Base-by-base conservation (phyloP, 2,797 vertebrate genomes). In the Acipenser oxyrinchus region DNA sequence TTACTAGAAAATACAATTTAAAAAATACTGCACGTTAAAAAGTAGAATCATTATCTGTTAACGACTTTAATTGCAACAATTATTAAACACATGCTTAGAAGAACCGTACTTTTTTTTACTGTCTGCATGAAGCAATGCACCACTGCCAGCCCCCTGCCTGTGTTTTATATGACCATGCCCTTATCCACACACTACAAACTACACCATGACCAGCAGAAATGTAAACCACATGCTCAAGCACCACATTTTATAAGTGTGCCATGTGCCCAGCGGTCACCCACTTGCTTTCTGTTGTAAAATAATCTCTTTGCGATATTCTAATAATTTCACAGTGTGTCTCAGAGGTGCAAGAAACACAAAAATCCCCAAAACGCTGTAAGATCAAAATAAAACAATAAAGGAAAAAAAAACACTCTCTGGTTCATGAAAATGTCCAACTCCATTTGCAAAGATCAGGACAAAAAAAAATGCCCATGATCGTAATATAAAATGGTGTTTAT, bases 391-490 rank as follows among this genome's bases (percentile, higher is more conserved):
- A 70, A 66, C 51, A 62, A 8, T 48, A 37, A 66, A 18, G 10
- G n/a, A 48, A 55, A 66, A 66, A 58, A 18, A 18, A 18, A 18
- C 65, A 58, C 48, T 66, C 12, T 60, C 49, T 66, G 48, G 49
- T 48, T 11, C 52, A 58, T 51, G 65, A 60, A 13, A 60, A 65
- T 55, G 63, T 66, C 65, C 63, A 61, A 51, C 48, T 49, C 23
- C 48, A 37, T 63, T 48, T 53, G 55, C 55, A 58, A 11, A 58
- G 12, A 6, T 12, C 55, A 64, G 49, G 52, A 63, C 50, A 55
- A 55, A 63, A 11, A 11, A 55, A 63, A 8, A 7, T 48, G 59
- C 49, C 53, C 49, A 55, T 23, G 59, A 55, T 65, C 49, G 55
- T 52, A 15, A 7, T 37, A 61, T 49, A 13, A 51, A 52, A 51